These are phyloP conservation scores for Regulus satrapa DNA, from an alignment of 2,113 vertebrate species.

Conservation along the genomic window DNA sequence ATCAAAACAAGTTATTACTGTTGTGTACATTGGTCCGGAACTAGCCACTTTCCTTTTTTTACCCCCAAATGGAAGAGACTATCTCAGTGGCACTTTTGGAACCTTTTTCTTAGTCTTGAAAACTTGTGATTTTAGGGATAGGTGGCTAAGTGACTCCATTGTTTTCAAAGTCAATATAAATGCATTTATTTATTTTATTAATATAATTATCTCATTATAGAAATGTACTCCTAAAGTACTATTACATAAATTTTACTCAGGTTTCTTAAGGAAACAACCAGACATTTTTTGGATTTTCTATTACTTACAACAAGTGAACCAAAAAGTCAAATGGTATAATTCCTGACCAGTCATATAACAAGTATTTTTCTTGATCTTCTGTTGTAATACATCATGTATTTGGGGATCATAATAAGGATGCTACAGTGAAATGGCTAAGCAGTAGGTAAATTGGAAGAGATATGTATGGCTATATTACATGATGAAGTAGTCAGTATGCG, in stretches of 20 bases:
- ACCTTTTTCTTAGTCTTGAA: not conserved
- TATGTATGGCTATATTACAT: not conserved
- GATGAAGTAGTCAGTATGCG: not conserved
- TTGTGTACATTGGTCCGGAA: not conserved
- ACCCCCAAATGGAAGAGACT: not conserved
- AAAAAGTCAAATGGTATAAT: not conserved
- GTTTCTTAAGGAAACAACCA: not conserved
- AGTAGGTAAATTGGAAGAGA: not conserved
- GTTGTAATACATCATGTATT: not conserved
- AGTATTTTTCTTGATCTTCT: not conserved
- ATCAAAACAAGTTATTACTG: not conserved
- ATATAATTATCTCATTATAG: not conserved
- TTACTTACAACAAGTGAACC: not conserved
- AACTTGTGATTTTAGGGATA: not conserved
- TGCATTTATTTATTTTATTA: not conserved
- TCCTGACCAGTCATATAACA: not conserved
- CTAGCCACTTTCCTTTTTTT: not conserved
- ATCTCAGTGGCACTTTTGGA: not conserved
- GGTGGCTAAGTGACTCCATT: not conserved
- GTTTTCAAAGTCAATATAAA: not conserved
- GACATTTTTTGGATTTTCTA: not conserved
- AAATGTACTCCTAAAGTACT: not conserved
- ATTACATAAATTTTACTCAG: not conserved
- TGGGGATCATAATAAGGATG: not conserved
- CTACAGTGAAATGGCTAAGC: not conserved